phyloP scores from a whole-genome alignment of 2,113 vertebrate genomes.

The Ifrita kowaldi region DNA sequence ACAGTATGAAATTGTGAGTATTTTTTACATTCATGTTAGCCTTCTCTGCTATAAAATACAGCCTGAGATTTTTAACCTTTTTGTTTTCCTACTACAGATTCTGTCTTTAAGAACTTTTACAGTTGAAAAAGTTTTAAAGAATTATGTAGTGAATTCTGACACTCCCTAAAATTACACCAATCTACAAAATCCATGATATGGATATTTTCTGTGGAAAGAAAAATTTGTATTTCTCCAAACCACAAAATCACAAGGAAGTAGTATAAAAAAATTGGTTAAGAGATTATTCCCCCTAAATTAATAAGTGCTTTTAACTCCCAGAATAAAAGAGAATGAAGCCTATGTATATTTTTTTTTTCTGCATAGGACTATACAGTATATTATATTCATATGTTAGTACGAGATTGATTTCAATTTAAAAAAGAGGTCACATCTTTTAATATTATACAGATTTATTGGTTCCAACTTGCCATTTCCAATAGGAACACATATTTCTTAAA shows the following conservation, averaged over 20 bases:
- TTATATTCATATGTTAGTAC: not conserved
- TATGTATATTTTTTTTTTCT: not conserved
- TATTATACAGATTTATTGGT: not conserved
- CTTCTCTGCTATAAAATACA: not conserved
- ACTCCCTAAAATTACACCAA: not conserved
- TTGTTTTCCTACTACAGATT: not conserved
- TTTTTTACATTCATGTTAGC: not conserved
- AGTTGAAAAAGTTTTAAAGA: not conserved
- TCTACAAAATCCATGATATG: not conserved
- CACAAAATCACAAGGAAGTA: not conserved
- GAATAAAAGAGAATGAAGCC: not conserved
- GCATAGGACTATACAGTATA: not conserved
- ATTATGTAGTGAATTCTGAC: not conserved
- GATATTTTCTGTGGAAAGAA: not conserved
- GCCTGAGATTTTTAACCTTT: not conserved
- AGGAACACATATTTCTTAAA: not conserved
- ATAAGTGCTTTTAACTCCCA: not conserved
- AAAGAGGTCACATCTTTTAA: not conserved
- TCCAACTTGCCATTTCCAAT: not conserved
- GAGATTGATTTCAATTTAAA: not conserved
- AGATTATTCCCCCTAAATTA: not conserved
- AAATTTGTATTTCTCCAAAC: not conserved
- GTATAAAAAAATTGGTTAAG: not conserved
- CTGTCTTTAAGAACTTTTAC: not conserved
- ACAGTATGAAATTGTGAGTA: not conserved